These are phyloP conservation scores for Cercocebus atys DNA, from an alignment of 2,113 vertebrate species.

Conservation along the genomic window DNA sequence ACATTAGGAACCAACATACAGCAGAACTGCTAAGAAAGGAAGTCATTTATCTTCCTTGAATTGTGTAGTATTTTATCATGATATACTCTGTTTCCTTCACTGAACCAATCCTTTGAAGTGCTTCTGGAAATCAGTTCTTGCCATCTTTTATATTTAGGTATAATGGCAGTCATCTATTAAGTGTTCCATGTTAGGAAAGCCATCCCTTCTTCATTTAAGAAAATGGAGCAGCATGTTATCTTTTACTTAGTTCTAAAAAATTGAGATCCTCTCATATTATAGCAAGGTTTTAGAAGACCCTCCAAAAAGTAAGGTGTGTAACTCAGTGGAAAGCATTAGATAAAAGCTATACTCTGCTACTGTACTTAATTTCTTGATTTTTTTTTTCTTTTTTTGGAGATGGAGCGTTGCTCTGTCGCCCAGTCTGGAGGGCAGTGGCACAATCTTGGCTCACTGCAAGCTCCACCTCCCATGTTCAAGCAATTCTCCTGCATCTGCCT, in stretches of 20 bases:
- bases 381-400: not conserved
- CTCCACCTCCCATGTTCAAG: not conserved
- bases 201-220: not conserved
- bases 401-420: too few relatives aligned
- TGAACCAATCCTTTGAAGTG: not conserved
- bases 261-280: not conserved
- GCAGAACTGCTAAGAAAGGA: not conserved
- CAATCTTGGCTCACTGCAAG: not conserved
- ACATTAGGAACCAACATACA: not conserved
- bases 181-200: not conserved
- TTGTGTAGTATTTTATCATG: not conserved
- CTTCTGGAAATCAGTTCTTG: not conserved
- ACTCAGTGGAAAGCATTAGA: not conserved
- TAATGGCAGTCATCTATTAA: not conserved
- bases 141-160: not conserved
- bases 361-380: not conserved
- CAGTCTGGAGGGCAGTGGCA: not conserved
- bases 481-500: not conserved
- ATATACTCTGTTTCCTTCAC: not conserved
- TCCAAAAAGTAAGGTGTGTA: not conserved
- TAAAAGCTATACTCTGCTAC: not conserved
- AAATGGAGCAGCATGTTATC: not conserved
- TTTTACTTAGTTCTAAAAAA: conserved; percentile 17
- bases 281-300: not conserved
- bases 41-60: not conserved